These are phyloP conservation scores for Habroteleia sp. DNA, from an alignment of 2,888 invertebrate species.

Conservation along the genomic window DNA sequence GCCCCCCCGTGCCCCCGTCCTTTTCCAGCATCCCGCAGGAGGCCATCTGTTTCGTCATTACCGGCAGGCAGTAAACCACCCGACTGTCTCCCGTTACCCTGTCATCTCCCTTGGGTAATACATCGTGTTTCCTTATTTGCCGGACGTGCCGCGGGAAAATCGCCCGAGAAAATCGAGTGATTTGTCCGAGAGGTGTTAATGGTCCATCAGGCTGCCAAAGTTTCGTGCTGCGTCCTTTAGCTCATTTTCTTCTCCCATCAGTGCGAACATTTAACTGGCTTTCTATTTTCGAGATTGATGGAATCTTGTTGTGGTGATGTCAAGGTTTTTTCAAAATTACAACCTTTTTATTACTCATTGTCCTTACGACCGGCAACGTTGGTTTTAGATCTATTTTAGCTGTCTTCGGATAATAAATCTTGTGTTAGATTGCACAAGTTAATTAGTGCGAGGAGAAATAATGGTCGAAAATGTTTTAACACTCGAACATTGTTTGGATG, in stretches of 20 bases:
- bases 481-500: too few species aligned
- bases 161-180: constrained; percentile 81
- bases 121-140: constrained; percentile 81
- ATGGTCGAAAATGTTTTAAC: too few species aligned
- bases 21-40: constrained; percentile 71
- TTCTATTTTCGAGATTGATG: constrained; percentile 28
- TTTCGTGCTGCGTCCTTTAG: constrained; percentile 30
- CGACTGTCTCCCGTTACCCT: constrained; percentile 64
- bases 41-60: constrained; percentile 81
- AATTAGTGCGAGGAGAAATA: too few species aligned
- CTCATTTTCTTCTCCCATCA: constrained; percentile 44
- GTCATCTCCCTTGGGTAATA: constrained; percentile 80
- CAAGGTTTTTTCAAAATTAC: constrained; percentile 26
- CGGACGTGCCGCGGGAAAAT: constrained; percentile 80
- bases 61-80: constrained; percentile 79
- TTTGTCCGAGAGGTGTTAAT: constrained; percentile 81
- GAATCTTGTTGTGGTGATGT: constrained; percentile 22
- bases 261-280: constrained; percentile 37
- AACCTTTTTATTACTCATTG: constrained; percentile 11
- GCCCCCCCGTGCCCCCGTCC: constrained; percentile 38
- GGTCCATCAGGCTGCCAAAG: constrained; percentile 61
- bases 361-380: neutral
- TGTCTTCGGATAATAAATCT: too few species aligned
- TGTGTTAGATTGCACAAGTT: too few species aligned
- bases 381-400: too few species aligned